Percentiles rank a stretch among this genome's conserved stretches.
phyloP scores from a whole-genome alignment of 35 echinoderm and acorn worm species.

The Anneissia japonica region DNA sequence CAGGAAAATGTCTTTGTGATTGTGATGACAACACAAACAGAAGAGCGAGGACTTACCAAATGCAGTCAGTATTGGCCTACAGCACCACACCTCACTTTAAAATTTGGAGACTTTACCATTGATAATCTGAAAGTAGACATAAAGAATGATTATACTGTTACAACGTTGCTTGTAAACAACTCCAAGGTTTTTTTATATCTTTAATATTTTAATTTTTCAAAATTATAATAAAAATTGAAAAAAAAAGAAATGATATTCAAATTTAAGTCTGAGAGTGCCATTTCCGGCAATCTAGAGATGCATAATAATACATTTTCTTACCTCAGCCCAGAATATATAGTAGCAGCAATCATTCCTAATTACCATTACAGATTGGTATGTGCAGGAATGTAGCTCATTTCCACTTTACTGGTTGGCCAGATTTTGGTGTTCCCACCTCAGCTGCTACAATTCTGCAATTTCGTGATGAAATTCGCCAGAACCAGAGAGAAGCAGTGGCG shows the following conservation, averaged over 20 bases:
- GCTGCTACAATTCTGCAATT: constrained; percentile 86
- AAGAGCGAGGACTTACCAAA: constrained; percentile 80
- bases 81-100: constrained; percentile 25
- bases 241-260: too few species aligned
- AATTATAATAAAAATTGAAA: too few species aligned
- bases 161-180: constrained; percentile 53
- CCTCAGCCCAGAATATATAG: too few species aligned
- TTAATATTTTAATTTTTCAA: too few species aligned
- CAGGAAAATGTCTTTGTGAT: constrained; percentile 59
- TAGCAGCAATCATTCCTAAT: too few species aligned
- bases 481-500: constrained; percentile 63
- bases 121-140: constrained; percentile 52
- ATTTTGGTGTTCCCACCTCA: constrained; percentile 91
- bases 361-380: constrained; percentile 56
- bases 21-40: constrained; percentile 95
- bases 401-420: constrained; percentile 95
- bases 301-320: too few species aligned
- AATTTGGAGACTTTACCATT: constrained; percentile 60
- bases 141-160: constrained; percentile 76
- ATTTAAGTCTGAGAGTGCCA: too few species aligned
- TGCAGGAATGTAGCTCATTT: constrained; percentile 70
- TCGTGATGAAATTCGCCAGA: constrained; percentile 58
- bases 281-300: too few species aligned
- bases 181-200: constrained; percentile 42
- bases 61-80: constrained; percentile 97